Percentiles rank a stretch among this genome's conserved stretches.
These are phyloP conservation scores for Leuciscus idus DNA, from an alignment of 2,113 vertebrate genomes.

Conservation along the genomic window DNA sequence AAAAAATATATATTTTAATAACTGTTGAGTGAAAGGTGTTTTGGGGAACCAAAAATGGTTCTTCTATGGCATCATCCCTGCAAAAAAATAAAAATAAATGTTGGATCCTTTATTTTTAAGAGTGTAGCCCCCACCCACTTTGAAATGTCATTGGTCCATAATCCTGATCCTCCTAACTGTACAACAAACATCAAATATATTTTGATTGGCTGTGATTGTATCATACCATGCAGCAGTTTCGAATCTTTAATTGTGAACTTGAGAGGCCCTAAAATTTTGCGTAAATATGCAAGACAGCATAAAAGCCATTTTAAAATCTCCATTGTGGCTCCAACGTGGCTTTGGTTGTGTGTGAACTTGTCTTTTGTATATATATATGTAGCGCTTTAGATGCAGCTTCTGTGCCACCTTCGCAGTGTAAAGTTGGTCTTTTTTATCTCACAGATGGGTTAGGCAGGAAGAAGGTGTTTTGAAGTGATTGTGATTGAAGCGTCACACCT, in stretches of 20 bases:
- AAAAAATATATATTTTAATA: background rate
- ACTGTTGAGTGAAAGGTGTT: background rate
- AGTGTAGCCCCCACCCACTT: background rate
- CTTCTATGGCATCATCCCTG: background rate
- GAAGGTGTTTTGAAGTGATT: background rate
- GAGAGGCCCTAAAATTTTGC: background rate
- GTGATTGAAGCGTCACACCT: slow-evolving; percentile 70
- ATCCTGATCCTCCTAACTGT: background rate
- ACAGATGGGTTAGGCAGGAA: background rate
- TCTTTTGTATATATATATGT: background rate
- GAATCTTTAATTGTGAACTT: background rate
- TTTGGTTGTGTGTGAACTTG: background rate
- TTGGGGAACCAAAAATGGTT: background rate
- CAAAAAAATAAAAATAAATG: background rate
- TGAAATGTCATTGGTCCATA: background rate
- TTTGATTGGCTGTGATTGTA: background rate
- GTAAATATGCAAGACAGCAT: background rate
- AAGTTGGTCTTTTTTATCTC: background rate
- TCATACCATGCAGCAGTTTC: background rate
- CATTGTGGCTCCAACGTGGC: background rate
- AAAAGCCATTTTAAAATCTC: background rate
- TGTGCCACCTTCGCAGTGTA: background rate
- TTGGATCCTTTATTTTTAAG: background rate
- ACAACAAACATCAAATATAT: background rate
- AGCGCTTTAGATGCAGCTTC: background rate